Percentiles rank a stretch among this genome's conserved stretches.
These are phyloP conservation scores for Gonioctena quinquepunctata DNA, from an alignment of 1,140 invertebrate species.

Conservation along the genomic window DNA sequence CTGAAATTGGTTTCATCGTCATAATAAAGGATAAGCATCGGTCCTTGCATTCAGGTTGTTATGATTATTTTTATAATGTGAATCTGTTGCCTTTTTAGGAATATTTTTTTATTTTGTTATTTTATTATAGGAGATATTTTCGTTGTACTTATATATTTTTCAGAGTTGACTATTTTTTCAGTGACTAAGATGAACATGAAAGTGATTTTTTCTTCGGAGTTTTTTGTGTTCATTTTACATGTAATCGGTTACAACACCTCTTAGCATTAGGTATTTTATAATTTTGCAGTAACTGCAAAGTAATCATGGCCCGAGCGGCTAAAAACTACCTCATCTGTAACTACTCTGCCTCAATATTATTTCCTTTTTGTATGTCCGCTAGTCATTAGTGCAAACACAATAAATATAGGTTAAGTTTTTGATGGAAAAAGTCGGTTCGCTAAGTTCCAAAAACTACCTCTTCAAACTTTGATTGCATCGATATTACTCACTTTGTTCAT, in stretches of 20 bases:
- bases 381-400: conserved; percentile 30
- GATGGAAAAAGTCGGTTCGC: not conserved
- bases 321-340: conserved; percentile 39
- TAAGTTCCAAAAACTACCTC: not conserved
- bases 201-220: no score
- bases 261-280: not conserved
- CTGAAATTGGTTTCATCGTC: no score
- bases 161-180: conserved; percentile 2
- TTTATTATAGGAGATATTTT: conserved; percentile 16
- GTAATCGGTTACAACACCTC: no score
- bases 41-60: conserved; percentile 20
- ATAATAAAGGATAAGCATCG: conserved; percentile 7
- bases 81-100: conserved; percentile 12
- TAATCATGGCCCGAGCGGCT: not conserved
- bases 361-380: conserved; percentile 16
- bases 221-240: not conserved
- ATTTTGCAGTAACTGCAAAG: conserved; percentile 14
- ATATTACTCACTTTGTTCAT: not conserved
- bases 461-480: no score
- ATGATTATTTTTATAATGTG: not conserved
- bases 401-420: conserved; percentile 19
- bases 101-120: conserved; percentile 16
- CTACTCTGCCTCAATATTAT: conserved; percentile 13
- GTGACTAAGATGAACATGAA: no score
- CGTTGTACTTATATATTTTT: conserved; percentile 23